phyloP scores from a whole-genome alignment of 2,113 vertebrate species.

The Carassius gibelio region DNA sequence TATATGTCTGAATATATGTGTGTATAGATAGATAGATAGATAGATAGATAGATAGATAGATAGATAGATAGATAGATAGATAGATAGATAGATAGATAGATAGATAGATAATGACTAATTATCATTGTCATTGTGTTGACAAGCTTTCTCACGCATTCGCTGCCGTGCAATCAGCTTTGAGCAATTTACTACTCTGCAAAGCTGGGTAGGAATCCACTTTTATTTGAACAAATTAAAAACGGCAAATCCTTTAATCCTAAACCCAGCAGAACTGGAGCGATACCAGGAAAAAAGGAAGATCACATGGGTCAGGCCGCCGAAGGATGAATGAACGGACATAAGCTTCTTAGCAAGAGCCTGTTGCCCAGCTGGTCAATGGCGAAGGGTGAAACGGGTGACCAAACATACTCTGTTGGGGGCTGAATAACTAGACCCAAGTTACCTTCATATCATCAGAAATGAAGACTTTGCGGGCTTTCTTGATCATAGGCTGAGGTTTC shows the following conservation, averaged over 20 bases:
- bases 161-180: constrained; percentile 69
- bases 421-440: constrained; percentile 79
- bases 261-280: constrained; percentile 63
- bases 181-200: constrained; percentile 69
- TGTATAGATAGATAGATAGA: too few relatives aligned
- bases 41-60: too few relatives aligned
- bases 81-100: too few relatives aligned
- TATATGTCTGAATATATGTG: too few relatives aligned
- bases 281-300: constrained; percentile 60
- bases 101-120: background rate
- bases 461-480: constrained; percentile 90
- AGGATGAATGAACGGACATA: constrained; percentile 63
- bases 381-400: constrained; percentile 48
- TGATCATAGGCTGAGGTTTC: constrained; percentile 91
- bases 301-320: constrained; percentile 23
- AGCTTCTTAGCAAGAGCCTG: constrained; percentile 70
- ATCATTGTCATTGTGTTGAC: background rate
- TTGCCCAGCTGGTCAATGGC: constrained; percentile 56
- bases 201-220: constrained; percentile 67
- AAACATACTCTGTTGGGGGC: background rate
- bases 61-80: too few relatives aligned
- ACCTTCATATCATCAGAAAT: constrained; percentile 90
- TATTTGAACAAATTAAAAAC: constrained; percentile 76
- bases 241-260: constrained; percentile 75
- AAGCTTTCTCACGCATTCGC: constrained; percentile 40